phyloP scores from a whole-genome alignment of 2,888 invertebrate genomes.

The Drosophila recens region DNA sequence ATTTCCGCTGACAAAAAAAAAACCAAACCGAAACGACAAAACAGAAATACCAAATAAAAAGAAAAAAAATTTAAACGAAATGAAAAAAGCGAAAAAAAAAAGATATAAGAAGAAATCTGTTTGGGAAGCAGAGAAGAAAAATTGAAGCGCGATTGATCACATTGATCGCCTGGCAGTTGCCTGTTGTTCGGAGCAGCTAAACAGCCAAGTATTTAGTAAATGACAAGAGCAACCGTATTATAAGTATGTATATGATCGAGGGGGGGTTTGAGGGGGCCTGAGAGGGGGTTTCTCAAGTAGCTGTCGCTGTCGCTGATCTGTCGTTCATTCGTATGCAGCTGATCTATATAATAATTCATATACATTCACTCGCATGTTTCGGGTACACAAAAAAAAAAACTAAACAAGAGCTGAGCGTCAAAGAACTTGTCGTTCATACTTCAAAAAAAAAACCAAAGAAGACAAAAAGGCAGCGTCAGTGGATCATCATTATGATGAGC shows the following conservation, averaged over 20 bases:
- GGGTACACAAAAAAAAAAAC: constrained; percentile 29
- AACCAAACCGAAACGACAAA: constrained; percentile 47
- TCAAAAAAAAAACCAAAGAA: constrained; percentile 60
- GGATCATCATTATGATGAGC: constrained; percentile 33
- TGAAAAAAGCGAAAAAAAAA: neutral
- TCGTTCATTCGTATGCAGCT: constrained; percentile 46
- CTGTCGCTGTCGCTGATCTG: constrained; percentile 38
- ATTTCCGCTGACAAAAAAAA: constrained; percentile 75
- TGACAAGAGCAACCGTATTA: constrained; percentile 44
- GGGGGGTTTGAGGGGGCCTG: too few species aligned
- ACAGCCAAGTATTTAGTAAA: constrained; percentile 73
- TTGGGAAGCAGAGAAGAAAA: constrained; percentile 56
- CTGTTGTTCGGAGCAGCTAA: constrained; percentile 45
- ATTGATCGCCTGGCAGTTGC: constrained; percentile 67
- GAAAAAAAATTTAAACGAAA: constrained; percentile 4
- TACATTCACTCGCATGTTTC: constrained; percentile 20
- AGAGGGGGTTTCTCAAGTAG: constrained; percentile 56
- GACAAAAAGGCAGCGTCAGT: constrained; percentile 63
- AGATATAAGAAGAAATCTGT: constrained; percentile 46
- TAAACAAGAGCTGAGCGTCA: constrained; percentile 55
- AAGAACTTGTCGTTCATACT: constrained; percentile 69
- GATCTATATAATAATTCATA: constrained; percentile 72
- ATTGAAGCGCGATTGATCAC: constrained; percentile 78
- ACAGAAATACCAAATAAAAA: constrained; percentile 43
- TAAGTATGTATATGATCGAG: neutral